These are phyloP conservation scores for Macropodus opercularis DNA, from an alignment of 2,797 vertebrate species.

Conservation along the genomic window DNA sequence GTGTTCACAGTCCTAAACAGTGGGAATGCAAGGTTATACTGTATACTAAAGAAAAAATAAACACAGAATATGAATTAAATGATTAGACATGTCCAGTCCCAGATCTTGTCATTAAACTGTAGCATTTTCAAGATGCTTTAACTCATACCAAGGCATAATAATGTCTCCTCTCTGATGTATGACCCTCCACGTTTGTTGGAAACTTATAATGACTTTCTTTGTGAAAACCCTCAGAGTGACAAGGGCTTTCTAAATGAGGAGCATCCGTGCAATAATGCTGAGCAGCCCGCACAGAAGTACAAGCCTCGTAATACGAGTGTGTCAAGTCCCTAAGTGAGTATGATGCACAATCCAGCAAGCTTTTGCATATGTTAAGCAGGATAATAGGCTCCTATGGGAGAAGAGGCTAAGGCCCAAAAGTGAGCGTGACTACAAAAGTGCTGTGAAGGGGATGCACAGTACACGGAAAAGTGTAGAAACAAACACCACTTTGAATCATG, in stretches of 20 bases:
- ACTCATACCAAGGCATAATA: constrained; percentile 40
- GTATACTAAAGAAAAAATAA: constrained; percentile 27
- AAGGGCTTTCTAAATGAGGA: constrained; percentile 76
- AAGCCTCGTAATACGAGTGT: constrained; percentile 72
- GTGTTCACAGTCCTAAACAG: not conserved
- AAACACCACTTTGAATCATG: constrained; percentile 73
- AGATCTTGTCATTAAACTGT: constrained; percentile 28
- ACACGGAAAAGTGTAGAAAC: constrained; percentile 61
- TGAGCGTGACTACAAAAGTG: constrained; percentile 71
- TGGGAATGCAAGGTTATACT: constrained; percentile 29
- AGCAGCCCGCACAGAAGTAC: constrained; percentile 68
- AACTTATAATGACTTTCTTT: constrained; percentile 80
- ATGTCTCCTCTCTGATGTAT: constrained; percentile 55
- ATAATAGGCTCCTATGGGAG: constrained; percentile 82
- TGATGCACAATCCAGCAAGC: constrained; percentile 76
- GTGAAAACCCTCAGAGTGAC: constrained; percentile 70
- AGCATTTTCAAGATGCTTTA: constrained; percentile 47
- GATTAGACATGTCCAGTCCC: constrained; percentile 9
- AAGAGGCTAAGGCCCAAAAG: constrained; percentile 73
- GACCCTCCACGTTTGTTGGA: constrained; percentile 64
- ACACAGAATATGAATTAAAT: constrained; percentile 24
- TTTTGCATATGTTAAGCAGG: constrained; percentile 83
- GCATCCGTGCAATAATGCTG: constrained; percentile 66
- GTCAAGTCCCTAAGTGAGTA: constrained; percentile 83
- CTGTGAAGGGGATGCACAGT: constrained; percentile 62